A percentile compares a stretch with the other conserved stretches of the same genome.
phyloP scores from a whole-genome alignment of 2,888 invertebrate genomes.

The Lacanobia wlatinum region DNA sequence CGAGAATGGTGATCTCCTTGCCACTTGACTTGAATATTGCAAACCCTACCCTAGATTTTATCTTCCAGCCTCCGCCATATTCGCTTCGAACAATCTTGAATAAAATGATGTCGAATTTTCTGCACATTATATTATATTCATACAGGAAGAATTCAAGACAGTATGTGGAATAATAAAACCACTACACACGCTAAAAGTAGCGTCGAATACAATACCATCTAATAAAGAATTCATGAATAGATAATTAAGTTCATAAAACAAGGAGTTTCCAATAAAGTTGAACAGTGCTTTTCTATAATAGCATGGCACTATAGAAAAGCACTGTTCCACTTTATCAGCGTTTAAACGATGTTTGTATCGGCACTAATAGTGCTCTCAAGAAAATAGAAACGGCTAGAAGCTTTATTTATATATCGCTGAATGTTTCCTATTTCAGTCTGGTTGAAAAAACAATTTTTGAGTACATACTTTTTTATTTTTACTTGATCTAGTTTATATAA shows the following conservation, averaged over 20 bases:
- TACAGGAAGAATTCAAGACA: conserved; percentile 13
- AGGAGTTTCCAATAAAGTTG: background rate
- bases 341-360: background rate
- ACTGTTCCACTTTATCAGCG: no score
- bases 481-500: conserved; percentile 20
- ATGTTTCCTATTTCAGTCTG: background rate
- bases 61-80: conserved; percentile 68
- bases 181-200: background rate
- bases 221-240: background rate
- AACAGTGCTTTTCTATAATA: background rate
- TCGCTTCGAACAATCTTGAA: conserved; percentile 63
- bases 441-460: background rate
- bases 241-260: background rate
- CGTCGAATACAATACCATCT: background rate
- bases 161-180: background rate
- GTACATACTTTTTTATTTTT: conserved; percentile 14
- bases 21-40: conserved; percentile 72
- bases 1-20: conserved; percentile 63
- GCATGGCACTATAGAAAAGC: no score
- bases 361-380: conserved; percentile 1
- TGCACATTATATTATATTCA: conserved; percentile 48
- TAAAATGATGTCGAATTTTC: conserved; percentile 56
- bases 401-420: background rate
- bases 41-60: conserved; percentile 76
- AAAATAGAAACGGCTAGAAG: background rate